phyloP scores from a whole-genome alignment of 2,888 invertebrate genomes.

The Apantesis nais region DNA sequence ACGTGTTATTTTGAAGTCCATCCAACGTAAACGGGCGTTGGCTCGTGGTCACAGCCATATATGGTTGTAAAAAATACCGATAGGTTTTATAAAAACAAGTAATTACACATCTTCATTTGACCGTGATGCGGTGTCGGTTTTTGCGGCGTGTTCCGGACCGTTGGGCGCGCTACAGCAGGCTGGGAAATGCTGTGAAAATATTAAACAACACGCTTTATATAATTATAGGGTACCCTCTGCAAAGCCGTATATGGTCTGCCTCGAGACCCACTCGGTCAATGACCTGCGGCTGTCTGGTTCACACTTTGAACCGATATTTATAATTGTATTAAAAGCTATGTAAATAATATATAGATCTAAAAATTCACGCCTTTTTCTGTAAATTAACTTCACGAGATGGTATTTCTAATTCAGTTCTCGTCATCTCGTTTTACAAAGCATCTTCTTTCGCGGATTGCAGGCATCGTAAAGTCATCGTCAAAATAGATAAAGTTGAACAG shows the following conservation, averaged over 20 bases:
- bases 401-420: background rate
- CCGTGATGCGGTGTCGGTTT: slow-evolving; percentile 75
- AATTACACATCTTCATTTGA: slow-evolving; percentile 84
- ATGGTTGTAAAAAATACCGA: slow-evolving; percentile 69
- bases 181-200: slow-evolving; percentile 73
- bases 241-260: slow-evolving; percentile 47
- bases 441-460: background rate
- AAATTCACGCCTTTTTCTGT: background rate
- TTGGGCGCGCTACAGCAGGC: slow-evolving; percentile 55
- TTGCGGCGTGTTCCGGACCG: slow-evolving; percentile 70
- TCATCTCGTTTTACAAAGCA: background rate
- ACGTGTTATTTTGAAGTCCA: slow-evolving; percentile 67
- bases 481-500: background rate
- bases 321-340: background rate
- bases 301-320: slow-evolving; percentile 8
- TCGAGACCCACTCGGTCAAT: slow-evolving; percentile 40
- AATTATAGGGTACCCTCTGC: slow-evolving; percentile 49
- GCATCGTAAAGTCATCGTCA: background rate
- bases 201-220: slow-evolving; percentile 40
- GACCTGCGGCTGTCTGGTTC: slow-evolving; percentile 32
- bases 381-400: background rate
- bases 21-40: slow-evolving; percentile 74
- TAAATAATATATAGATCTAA: background rate
- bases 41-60: slow-evolving; percentile 66
- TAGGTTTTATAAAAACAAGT: slow-evolving; percentile 70